Evolutionary conservation across 35 echinoderm and acorn worm genomes (phyloP).

Genomic region (Lytechinus pictus): DNA sequence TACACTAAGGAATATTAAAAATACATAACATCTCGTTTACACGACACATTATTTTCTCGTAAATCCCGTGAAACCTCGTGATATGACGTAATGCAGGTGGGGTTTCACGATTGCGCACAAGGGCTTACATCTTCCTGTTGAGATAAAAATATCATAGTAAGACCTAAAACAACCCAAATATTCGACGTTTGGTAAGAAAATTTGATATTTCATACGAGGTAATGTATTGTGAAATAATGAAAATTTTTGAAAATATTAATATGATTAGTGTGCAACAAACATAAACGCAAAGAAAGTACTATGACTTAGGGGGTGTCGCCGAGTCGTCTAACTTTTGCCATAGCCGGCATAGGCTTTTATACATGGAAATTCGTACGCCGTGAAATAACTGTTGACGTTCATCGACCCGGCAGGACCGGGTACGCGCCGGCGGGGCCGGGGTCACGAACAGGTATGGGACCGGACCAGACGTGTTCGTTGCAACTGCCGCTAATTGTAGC

Average conservation of each 20-base stretch:
- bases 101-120: slow-evolving; percentile 58
- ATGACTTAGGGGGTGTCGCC: slow-evolving; percentile 44
- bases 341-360: background rate
- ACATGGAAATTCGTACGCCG: background rate
- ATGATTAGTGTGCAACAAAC: background rate
- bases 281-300: background rate
- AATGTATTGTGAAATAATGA: background rate
- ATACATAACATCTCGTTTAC: slow-evolving; percentile 12
- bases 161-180: background rate
- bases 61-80: background rate
- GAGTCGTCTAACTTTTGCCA: background rate
- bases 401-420: background rate
- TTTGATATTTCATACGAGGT: background rate
- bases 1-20: background rate
- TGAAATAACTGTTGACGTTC: background rate
- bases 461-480: background rate
- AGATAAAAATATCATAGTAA: background rate
- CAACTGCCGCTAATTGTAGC: background rate
- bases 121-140: slow-evolving; percentile 52
- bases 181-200: slow-evolving; percentile 45
- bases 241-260: background rate
- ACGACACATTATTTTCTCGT: background rate
- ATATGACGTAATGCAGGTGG: slow-evolving; percentile 53
- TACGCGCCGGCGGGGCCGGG: background rate
- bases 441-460: background rate